A percentile compares a stretch with the other conserved stretches of the same genome.
phyloP scores from a whole-genome alignment of 2,888 invertebrate genomes.

The Sicus ferrugineus region DNA sequence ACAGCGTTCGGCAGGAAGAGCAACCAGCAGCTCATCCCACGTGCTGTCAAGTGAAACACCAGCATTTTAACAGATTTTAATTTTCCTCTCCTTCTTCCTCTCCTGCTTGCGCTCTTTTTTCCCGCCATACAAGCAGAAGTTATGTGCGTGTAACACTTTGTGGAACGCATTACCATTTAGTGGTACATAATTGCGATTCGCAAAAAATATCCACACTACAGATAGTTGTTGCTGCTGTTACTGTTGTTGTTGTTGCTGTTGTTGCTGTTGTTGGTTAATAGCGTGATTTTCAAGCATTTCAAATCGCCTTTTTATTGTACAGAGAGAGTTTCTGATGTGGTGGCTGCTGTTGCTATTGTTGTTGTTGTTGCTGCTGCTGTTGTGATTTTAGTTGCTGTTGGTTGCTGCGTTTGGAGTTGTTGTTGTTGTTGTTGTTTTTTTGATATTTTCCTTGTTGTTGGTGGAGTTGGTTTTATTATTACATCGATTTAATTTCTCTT shows the following conservation, averaged over 20 bases:
- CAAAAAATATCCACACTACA: constrained; percentile 3
- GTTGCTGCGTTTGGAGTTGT: background rate
- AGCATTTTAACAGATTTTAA: background rate
- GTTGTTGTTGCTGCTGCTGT: background rate
- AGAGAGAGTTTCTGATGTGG: background rate
- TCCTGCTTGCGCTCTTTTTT: background rate
- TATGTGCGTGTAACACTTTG: constrained; percentile 6
- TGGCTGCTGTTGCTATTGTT: constrained; percentile 1
- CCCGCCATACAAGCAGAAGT: background rate
- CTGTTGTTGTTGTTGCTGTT: background rate
- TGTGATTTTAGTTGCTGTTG: background rate
- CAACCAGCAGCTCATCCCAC: background rate
- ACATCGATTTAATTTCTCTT: too few relatives aligned
- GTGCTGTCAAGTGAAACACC: background rate
- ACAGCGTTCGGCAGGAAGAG: background rate
- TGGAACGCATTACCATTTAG: background rate
- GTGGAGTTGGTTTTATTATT: too few relatives aligned
- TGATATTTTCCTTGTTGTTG: constrained; percentile 17
- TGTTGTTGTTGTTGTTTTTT: constrained; percentile 16
- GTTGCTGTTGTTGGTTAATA: constrained; percentile 1
- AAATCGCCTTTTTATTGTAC: background rate
- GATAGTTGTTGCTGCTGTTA: constrained; percentile 11
- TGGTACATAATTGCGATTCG: constrained; percentile 2
- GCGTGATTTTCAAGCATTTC: background rate
- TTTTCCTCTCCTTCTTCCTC: background rate